phyloP scores from a whole-genome alignment of 2,888 invertebrate genomes.

The Rhamphomyia laevipes region DNA sequence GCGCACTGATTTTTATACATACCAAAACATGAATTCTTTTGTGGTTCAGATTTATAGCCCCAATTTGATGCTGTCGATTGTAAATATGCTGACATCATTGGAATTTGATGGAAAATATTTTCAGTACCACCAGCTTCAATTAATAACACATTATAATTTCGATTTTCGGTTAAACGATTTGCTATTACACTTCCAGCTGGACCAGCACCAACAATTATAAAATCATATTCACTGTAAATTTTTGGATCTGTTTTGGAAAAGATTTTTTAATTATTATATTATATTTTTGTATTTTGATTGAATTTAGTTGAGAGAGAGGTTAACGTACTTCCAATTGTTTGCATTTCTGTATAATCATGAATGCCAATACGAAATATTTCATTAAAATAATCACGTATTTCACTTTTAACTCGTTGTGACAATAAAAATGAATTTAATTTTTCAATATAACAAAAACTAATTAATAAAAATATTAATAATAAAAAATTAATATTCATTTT shows the following conservation, averaged over 20 bases:
- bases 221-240: slow-evolving; percentile 55
- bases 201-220: slow-evolving; percentile 73
- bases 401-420: not conserved
- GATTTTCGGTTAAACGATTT: slow-evolving; percentile 36
- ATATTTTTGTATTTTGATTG: not conserved
- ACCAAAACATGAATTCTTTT: slow-evolving; percentile 45
- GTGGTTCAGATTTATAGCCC: slow-evolving; percentile 56
- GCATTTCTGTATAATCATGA: not conserved
- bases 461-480: too few relatives aligned
- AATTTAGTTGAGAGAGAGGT: not conserved
- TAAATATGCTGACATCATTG: slow-evolving; percentile 27
- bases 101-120: slow-evolving; percentile 29
- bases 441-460: too few relatives aligned
- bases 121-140: slow-evolving; percentile 43
- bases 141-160: slow-evolving; percentile 39
- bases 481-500: not conserved
- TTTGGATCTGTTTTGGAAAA: slow-evolving; percentile 70
- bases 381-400: not conserved
- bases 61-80: slow-evolving; percentile 48
- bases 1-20: slow-evolving; percentile 34
- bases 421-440: not conserved
- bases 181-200: slow-evolving; percentile 56
- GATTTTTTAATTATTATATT: slow-evolving; percentile 14
- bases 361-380: not conserved
- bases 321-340: not conserved